phyloP scores from a whole-genome alignment of 2,888 invertebrate genomes.

The Leucophenga montana region DNA sequence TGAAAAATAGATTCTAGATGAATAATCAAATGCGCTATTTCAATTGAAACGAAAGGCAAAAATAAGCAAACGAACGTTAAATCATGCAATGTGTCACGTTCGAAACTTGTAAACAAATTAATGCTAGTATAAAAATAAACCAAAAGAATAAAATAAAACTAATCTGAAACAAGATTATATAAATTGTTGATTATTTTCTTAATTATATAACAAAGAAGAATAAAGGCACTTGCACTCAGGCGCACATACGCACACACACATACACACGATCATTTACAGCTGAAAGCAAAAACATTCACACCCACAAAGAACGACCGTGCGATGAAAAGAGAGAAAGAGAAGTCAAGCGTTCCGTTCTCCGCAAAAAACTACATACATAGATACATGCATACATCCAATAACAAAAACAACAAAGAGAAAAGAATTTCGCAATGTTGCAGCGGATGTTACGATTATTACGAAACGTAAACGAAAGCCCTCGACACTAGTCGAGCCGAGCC shows the following conservation, averaged over 20 bases:
- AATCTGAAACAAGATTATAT: slow-evolving; percentile 4
- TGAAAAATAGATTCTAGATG: too few species aligned
- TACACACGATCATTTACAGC: slow-evolving; percentile 52
- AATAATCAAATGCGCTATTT: too few species aligned
- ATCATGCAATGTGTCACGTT: slow-evolving; percentile 17
- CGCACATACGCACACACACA: slow-evolving; percentile 35
- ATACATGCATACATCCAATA: background rate
- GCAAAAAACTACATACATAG: background rate
- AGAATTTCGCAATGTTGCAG: slow-evolving; percentile 34
- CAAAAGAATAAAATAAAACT: background rate
- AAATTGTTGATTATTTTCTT: slow-evolving; percentile 20
- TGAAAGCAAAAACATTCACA: slow-evolving; percentile 35
- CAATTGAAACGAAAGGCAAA: background rate
- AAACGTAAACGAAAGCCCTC: slow-evolving; percentile 47
- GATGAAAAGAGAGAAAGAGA: slow-evolving; percentile 27
- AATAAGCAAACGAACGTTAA: background rate
- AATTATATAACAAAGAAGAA: slow-evolving; percentile 18
- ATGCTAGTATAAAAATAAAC: background rate
- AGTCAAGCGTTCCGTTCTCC: slow-evolving; percentile 1
- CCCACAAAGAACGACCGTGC: slow-evolving; percentile 27
- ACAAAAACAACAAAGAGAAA: slow-evolving; percentile 10
- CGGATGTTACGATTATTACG: slow-evolving; percentile 63
- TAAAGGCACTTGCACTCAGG: slow-evolving; percentile 37
- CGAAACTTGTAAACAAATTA: slow-evolving; percentile 6
- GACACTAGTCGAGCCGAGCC: too few species aligned